Conservation (phyloP, 2,797 vertebrate genomes). For the Centropyge bicolor region DNA sequence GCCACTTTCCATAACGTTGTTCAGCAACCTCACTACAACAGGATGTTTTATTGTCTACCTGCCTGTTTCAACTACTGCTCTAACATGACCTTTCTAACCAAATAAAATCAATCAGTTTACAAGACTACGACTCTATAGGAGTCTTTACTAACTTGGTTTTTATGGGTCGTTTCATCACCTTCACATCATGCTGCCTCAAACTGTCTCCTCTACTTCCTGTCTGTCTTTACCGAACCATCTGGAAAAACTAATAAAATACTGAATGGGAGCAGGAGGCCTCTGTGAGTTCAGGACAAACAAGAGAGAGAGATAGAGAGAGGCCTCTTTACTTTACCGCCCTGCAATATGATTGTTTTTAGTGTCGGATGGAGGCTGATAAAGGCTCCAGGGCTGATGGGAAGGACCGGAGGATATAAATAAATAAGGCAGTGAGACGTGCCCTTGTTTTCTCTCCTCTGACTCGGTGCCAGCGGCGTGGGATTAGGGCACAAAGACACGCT, state of each 20-base stretch:
- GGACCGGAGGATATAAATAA: conserved; percentile 66
- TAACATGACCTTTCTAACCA: background rate
- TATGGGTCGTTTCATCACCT: conserved; percentile 28
- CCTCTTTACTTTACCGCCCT: conserved; percentile 52
- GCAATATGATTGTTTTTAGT: conserved; percentile 68
- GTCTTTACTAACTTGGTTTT: conserved; percentile 2
- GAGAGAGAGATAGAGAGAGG: conserved; percentile 20
- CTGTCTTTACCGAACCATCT: conserved; percentile 67
- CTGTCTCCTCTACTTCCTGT: conserved; percentile 55
- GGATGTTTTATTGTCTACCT: background rate
- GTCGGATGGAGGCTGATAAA: conserved; percentile 62
- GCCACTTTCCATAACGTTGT: conserved; percentile 2
- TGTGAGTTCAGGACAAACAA: conserved; percentile 66
- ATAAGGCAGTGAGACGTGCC: conserved; percentile 73
- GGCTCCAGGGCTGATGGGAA: conserved; percentile 62
- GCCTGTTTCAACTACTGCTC: background rate
- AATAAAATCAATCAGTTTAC: background rate
- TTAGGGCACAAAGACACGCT: conserved; percentile 81
- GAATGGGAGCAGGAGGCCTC: conserved; percentile 65
- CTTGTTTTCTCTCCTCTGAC: conserved; percentile 83
- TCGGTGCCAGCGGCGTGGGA: conserved; percentile 77
- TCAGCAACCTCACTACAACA: conserved; percentile 22
- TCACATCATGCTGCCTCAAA: conserved; percentile 28
- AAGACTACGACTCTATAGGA: background rate
- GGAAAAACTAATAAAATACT: conserved; percentile 74